Evolutionary conservation across 1,140 invertebrate genomes (phyloP).

Genomic region (Brachionus paranguensis): DNA sequence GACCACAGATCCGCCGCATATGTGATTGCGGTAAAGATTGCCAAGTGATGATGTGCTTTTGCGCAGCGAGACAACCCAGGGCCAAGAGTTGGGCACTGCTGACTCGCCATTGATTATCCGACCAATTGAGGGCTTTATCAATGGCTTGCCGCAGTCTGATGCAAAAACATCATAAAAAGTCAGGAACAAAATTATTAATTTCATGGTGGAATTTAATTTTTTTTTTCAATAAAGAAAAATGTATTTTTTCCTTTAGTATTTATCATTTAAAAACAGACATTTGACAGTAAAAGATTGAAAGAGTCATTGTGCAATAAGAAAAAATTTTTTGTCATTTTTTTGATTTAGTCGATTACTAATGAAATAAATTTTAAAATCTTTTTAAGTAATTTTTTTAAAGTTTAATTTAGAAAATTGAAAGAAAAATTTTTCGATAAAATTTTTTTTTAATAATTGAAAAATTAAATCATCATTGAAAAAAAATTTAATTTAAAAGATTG

Average conservation of each 20-base stretch:
- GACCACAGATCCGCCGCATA: neutral
- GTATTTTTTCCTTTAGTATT: neutral
- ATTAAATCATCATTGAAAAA: no score
- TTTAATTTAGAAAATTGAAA: no score
- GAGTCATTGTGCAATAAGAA: no score
- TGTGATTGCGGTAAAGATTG: neutral
- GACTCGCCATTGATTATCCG: neutral
- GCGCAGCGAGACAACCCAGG: conserved; percentile 8
- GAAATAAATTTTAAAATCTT: no score
- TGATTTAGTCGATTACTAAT: no score
- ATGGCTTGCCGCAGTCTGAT: neutral
- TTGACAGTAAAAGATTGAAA: no score
- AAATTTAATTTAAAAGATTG: no score
- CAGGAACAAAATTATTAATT: neutral
- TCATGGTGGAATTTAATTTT: neutral
- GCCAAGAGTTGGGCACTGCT: neutral
- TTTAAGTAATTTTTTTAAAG: no score
- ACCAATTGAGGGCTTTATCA: neutral
- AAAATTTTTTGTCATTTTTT: no score
- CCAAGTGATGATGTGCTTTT: neutral
- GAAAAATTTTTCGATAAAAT: no score
- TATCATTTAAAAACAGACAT: neutral
- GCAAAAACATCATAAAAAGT: neutral
- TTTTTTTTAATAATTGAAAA: no score
- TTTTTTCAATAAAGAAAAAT: neutral